Evolutionary conservation across 2,888 invertebrate species (phyloP).

Genomic region (Alloscopus bannaensis): DNA sequence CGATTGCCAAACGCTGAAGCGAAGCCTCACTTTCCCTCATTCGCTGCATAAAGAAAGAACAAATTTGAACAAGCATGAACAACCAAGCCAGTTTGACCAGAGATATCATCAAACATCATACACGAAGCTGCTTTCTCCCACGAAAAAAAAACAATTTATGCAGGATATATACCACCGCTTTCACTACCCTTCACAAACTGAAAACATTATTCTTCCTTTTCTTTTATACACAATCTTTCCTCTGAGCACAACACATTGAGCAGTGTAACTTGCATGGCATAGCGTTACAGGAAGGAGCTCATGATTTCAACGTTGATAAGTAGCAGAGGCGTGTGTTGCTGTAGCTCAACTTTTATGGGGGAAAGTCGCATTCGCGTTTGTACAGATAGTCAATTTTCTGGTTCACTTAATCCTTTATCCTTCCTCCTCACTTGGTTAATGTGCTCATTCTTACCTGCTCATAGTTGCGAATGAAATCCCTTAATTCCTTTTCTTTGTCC

Average conservation of each 20-base stretch:
- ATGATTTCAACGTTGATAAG: not conserved
- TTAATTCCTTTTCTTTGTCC: slow-evolving; percentile 94
- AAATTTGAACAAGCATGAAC: not conserved
- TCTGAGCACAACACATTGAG: too few species aligned
- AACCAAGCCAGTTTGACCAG: slow-evolving; percentile 1
- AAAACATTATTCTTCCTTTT: too few species aligned
- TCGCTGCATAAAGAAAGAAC: slow-evolving; percentile 77
- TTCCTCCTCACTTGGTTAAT: slow-evolving; percentile 41
- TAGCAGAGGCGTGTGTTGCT: slow-evolving; percentile 6
- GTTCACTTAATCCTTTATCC: slow-evolving; percentile 57
- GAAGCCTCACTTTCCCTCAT: slow-evolving; percentile 88
- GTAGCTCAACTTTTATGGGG: slow-evolving; percentile 4
- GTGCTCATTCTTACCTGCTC: slow-evolving; percentile 83
- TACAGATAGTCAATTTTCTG: slow-evolving; percentile 58
- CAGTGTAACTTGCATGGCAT: too few species aligned
- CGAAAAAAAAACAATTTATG: slow-evolving; percentile 1
- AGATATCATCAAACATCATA: slow-evolving; percentile 6
- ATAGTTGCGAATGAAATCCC: slow-evolving; percentile 95
- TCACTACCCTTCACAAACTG: too few species aligned
- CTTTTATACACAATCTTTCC: too few species aligned
- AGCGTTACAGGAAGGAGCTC: too few species aligned
- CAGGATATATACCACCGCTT: too few species aligned
- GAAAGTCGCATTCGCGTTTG: slow-evolving; percentile 17
- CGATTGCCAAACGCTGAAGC: slow-evolving; percentile 79
- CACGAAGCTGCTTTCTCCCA: slow-evolving; percentile 2